Base-by-base conservation (phyloP, 2,797 vertebrate species). In the Chrysocyon brachyurus region DNA sequence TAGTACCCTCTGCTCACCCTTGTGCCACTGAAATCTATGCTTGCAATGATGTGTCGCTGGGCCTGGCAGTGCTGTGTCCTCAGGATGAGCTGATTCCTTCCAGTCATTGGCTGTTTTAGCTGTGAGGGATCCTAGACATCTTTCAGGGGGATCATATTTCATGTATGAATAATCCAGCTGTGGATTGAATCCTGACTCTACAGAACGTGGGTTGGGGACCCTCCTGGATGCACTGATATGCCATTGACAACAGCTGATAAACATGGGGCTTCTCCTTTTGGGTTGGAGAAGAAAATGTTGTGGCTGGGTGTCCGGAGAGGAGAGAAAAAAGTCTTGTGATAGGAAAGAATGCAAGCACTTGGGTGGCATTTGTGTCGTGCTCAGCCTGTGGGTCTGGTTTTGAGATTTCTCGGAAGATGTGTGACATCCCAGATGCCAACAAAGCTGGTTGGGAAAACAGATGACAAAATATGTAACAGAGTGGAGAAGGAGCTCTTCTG, bases 1-100 rank as follows among this genome's bases (percentile, higher is more conserved):
- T 31, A 49, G 19, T 0, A 8, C n/a, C 31, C 24, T 33, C 49
- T 46, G 49, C n/a, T 86, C 56, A 36, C 28, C 19, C 26, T 10
- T 26, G 19, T 1, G 1, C 31, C 10, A 36, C 19, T 7, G 1
- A 57, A 57, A 33, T n/a, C 15, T 6, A 12, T 5, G 22, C 40
- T 73, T 59, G 68, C 17, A 3, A 0, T 5, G 72, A n/a, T 0
- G 4, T 0, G 24, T 19, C 8, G 26, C 4, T 16, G n/a, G 16
- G 16, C 59, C n/a, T 6, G 72, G 24, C 0, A 1, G 24, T 40
- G 5, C 36, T 3, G 40, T 12, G 26, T 28, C n/a, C 36, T 63
- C 4, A 6, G 24, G 52, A 66, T 28, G 33, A 1, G 0, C 28
- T 22, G 36, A 21, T 72, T 87, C 52, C 75, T 91, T 12, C 2